Conservation (phyloP, 2,113 vertebrate species). For the Phasianus colchicus region DNA sequence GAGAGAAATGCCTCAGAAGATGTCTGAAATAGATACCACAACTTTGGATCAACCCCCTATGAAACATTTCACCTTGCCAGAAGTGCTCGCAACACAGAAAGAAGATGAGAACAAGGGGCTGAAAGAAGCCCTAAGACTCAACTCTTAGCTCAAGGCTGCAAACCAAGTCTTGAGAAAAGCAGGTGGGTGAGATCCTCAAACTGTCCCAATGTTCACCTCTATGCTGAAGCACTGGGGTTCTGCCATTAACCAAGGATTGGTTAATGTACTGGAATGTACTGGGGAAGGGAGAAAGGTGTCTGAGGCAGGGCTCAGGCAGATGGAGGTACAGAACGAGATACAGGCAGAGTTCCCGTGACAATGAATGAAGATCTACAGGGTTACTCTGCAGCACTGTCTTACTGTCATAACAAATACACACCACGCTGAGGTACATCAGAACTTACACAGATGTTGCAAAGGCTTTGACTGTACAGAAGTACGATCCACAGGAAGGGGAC, state of each 20-base stretch:
- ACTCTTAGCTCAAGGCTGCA: neutral
- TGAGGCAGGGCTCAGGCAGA: neutral
- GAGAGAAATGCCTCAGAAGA: conserved; percentile 49
- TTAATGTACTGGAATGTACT: too few relatives aligned
- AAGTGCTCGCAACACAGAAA: neutral
- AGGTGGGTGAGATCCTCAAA: neutral
- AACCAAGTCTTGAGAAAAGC: neutral
- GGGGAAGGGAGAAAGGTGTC: neutral
- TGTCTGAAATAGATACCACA: conserved; percentile 20
- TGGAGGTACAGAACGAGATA: neutral
- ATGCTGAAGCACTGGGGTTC: neutral
- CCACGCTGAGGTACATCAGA: neutral
- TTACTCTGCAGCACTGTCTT: neutral
- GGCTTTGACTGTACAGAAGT: neutral
- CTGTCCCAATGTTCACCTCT: neutral
- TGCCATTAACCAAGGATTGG: neutral
- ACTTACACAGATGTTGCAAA: neutral
- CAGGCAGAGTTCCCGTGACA: neutral
- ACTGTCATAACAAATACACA: neutral
- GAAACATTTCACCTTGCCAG: neutral
- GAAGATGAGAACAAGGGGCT: neutral
- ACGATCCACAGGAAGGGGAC: neutral
- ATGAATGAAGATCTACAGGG: neutral
- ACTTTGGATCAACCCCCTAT: neutral
- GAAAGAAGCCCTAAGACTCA: neutral